Evolutionary conservation across 2,888 invertebrate genomes (phyloP).

Genomic region (Andrena flavipes): DNA sequence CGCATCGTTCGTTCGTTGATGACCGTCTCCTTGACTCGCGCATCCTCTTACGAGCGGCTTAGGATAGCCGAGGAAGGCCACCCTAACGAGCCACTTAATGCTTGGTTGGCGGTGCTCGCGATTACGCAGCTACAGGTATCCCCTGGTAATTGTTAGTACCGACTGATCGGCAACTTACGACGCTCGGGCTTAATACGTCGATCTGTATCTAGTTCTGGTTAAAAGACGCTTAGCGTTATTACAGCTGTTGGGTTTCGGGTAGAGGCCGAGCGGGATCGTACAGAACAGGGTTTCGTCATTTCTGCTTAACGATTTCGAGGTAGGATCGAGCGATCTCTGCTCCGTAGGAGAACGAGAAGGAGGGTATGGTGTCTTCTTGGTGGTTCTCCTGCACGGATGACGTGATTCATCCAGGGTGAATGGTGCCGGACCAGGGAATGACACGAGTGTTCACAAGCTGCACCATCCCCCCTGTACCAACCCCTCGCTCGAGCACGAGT

Average conservation of each 20-base stretch:
- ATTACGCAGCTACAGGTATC: slow-evolving; percentile 52
- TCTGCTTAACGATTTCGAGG: background rate
- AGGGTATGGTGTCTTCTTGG: slow-evolving; percentile 53
- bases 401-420: slow-evolving; percentile 78
- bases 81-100: slow-evolving; percentile 36
- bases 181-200: slow-evolving; percentile 41
- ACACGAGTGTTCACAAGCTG: slow-evolving; percentile 83
- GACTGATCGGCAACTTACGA: slow-evolving; percentile 4
- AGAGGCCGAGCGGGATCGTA: background rate
- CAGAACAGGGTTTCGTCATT: background rate
- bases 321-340: background rate
- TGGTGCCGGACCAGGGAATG: slow-evolving; percentile 80
- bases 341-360: slow-evolving; percentile 40
- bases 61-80: too few species aligned
- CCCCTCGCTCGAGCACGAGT: slow-evolving; percentile 72
- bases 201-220: slow-evolving; percentile 53
- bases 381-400: slow-evolving; percentile 48
- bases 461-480: slow-evolving; percentile 75
- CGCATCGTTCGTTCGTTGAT: background rate
- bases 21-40: background rate
- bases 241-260: background rate
- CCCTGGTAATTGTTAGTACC: slow-evolving; percentile 52
- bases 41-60: background rate
- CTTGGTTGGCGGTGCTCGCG: background rate
- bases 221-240: slow-evolving; percentile 20